phyloP scores from a whole-genome alignment of 2,113 vertebrate species.

The Elaphurus davidianus region DNA sequence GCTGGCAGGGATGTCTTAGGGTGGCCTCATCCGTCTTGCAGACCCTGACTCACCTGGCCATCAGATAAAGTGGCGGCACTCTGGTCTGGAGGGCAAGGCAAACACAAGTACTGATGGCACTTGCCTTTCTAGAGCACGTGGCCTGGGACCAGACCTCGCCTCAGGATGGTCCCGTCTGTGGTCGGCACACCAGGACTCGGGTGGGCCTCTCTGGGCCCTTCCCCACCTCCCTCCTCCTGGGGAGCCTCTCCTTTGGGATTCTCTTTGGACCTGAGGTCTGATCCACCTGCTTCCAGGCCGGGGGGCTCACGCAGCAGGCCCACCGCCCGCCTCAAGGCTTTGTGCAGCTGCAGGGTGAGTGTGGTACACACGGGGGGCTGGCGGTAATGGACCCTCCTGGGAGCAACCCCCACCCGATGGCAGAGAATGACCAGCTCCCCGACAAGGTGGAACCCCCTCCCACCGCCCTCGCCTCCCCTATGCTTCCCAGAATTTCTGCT shows the following conservation, averaged over 20 bases:
- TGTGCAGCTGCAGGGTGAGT: background rate
- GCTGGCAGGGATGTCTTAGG: background rate
- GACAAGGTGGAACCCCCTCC: background rate
- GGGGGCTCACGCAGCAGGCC: background rate
- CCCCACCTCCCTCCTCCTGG: background rate
- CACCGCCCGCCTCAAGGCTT: rapidly evolving
- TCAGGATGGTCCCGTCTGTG: background rate
- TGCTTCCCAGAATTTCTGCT: background rate
- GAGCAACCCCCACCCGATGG: no score
- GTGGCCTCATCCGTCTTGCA: background rate
- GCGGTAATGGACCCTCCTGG: background rate
- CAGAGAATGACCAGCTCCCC: background rate
- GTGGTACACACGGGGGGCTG: rapidly evolving
- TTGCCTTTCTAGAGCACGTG: background rate
- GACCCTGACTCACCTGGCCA: background rate
- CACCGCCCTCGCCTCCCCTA: rapidly evolving
- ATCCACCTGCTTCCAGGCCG: background rate
- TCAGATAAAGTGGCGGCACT: background rate
- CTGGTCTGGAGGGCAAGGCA: background rate
- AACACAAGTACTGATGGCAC: rapidly evolving
- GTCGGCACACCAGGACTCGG: background rate
- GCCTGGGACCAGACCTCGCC: background rate
- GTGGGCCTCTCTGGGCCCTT: background rate
- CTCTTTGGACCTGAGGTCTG: background rate
- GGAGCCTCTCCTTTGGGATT: background rate